phyloP scores from a whole-genome alignment of 1,140 invertebrate species.

The Lepidostoma basale region DNA sequence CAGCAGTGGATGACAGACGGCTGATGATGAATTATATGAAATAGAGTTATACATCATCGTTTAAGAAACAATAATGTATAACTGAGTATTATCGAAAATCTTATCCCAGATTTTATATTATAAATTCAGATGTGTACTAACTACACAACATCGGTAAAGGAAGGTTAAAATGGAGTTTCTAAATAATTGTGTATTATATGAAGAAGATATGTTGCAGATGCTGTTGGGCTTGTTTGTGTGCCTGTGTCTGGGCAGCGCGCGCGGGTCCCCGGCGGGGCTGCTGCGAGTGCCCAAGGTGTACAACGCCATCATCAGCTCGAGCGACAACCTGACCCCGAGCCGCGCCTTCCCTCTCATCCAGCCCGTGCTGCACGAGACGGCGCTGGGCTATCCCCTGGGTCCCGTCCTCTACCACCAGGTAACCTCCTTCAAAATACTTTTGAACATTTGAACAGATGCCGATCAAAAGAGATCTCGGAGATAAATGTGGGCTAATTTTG shows the following conservation, averaged over 20 bases:
- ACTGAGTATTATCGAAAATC: too few species aligned
- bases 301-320: slow-evolving; percentile 76
- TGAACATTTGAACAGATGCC: too few species aligned
- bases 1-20: too few species aligned
- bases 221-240: slow-evolving; percentile 30
- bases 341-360: slow-evolving; percentile 74
- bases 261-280: slow-evolving; percentile 39
- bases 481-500: too few species aligned
- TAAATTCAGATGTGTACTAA: too few species aligned
- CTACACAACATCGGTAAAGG: too few species aligned
- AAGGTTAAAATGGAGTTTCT: too few species aligned
- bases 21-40: too few species aligned
- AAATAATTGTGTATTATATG: not conserved
- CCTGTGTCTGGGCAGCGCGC: slow-evolving; percentile 25
- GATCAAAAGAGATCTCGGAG: too few species aligned
- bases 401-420: slow-evolving; percentile 52
- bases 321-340: slow-evolving; percentile 74
- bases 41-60: too few species aligned
- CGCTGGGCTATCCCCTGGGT: slow-evolving; percentile 61
- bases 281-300: slow-evolving; percentile 71
- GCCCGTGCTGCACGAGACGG: slow-evolving; percentile 66
- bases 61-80: too few species aligned
- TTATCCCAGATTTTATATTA: too few species aligned
- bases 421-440: not conserved
- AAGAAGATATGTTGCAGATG: slow-evolving; percentile 35